phyloP scores from a whole-genome alignment of 1,140 invertebrate genomes.

The Ips typographus region DNA sequence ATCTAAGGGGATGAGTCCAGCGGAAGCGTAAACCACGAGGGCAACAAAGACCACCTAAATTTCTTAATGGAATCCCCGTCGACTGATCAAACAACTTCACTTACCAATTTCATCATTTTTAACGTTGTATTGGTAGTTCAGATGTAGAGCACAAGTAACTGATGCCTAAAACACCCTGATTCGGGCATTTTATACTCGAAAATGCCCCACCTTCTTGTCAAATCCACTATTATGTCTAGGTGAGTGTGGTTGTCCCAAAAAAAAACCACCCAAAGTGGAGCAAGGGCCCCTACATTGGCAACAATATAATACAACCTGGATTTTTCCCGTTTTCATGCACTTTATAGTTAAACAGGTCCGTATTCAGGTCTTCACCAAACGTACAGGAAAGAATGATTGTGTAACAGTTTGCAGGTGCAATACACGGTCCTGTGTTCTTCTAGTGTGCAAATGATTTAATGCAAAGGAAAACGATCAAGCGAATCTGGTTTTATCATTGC shows the following conservation, averaged over 20 bases:
- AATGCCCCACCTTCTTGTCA: not conserved
- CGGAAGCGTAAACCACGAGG: slow-evolving; percentile 27
- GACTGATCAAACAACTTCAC: slow-evolving; percentile 12
- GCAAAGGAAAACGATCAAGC: too few species aligned
- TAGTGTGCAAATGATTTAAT: too few species aligned
- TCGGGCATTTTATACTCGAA: slow-evolving; percentile 15
- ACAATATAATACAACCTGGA: slow-evolving; percentile 8
- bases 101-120: slow-evolving; percentile 34
- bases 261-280: slow-evolving; percentile 20
- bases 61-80: not conserved
- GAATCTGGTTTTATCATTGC: too few species aligned
- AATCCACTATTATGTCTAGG: not conserved
- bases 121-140: not conserved
- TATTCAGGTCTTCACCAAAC: too few species aligned
- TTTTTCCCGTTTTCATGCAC: not conserved
- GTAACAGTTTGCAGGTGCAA: too few species aligned
- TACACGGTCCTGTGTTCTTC: too few species aligned
- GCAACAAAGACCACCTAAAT: slow-evolving; percentile 26
- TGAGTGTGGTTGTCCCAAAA: slow-evolving; percentile 4
- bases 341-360: too few species aligned
- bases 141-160: not conserved
- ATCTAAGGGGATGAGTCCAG: slow-evolving; percentile 26
- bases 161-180: slow-evolving; percentile 8
- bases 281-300: slow-evolving; percentile 19
- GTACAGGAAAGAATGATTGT: too few species aligned